Conservation (phyloP, 2,888 invertebrate genomes). For the Empis livida region DNA sequence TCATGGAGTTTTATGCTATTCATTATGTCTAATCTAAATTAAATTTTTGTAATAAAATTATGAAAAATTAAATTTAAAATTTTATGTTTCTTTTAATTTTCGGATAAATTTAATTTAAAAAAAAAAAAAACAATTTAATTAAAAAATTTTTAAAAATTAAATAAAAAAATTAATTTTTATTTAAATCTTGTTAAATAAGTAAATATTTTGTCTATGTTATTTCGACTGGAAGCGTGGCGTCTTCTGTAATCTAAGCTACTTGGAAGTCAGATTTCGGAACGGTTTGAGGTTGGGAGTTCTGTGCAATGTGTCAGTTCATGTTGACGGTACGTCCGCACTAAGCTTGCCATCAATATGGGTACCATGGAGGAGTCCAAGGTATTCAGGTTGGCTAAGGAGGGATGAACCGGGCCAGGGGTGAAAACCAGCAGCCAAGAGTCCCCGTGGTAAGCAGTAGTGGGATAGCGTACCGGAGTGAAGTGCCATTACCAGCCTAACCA, state of each 20-base stretch:
- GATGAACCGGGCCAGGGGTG: constrained; percentile 98
- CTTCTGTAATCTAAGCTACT: constrained; percentile 98
- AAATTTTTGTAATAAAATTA: too few species aligned
- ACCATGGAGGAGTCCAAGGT: constrained; percentile 67
- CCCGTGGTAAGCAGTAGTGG: constrained; percentile 97
- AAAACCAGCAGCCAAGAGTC: constrained; percentile 99
- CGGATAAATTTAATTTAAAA: too few species aligned
- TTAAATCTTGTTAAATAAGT: too few species aligned
- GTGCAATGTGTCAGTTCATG: constrained; percentile 43
- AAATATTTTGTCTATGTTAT: too few species aligned
- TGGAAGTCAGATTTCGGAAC: constrained; percentile 86
- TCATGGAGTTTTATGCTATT: too few species aligned
- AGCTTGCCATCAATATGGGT: constrained; percentile 96
- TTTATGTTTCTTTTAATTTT: too few species aligned
- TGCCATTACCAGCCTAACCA: constrained; percentile 74
- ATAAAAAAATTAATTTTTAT: too few species aligned
- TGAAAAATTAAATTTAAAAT: too few species aligned
- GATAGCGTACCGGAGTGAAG: constrained; percentile 95
- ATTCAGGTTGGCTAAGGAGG: constrained; percentile 93
- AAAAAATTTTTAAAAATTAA: too few species aligned
- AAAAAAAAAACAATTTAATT: too few species aligned
- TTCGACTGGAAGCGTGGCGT: constrained; percentile 87
- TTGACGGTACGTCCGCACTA: constrained; percentile 93
- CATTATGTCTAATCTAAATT: too few species aligned
- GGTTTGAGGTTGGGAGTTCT: constrained; percentile 82